These are phyloP conservation scores for Drosophila arizonae DNA, from an alignment of 1,140 invertebrate species.

Conservation along the genomic window DNA sequence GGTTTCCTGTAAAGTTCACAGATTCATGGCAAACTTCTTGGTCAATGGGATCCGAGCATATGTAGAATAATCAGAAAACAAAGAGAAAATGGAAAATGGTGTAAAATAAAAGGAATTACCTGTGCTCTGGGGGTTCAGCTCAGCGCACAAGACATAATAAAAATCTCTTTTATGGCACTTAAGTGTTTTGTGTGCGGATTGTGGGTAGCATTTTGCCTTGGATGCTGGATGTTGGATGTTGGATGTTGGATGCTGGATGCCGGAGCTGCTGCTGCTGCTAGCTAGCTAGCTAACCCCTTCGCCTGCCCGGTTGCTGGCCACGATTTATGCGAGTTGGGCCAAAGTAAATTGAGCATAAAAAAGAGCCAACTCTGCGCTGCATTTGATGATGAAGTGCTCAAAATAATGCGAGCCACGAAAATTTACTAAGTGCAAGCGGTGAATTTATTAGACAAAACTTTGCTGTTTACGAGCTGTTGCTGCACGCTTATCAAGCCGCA, in stretches of 20 bases:
- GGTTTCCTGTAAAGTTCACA: too few species aligned
- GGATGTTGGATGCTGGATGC: neutral
- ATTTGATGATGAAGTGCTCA: constrained; percentile 79
- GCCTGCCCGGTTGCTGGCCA: constrained; percentile 30
- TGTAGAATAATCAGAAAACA: constrained; percentile 10
- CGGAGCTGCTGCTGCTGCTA: constrained; percentile 17
- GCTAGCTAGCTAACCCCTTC: constrained; percentile 19
- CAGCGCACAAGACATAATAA: constrained; percentile 75
- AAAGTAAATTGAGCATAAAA: constrained; percentile 81
- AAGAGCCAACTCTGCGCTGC: constrained; percentile 61
- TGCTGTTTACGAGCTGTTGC: constrained; percentile 76
- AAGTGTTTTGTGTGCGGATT: constrained; percentile 78
- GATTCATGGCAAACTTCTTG: neutral
- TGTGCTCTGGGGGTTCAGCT: constrained; percentile 49
- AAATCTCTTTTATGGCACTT: constrained; percentile 81
- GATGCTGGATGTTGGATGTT: constrained; percentile 18
- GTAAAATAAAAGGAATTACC: constrained; percentile 38
- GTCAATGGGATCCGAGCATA: constrained; percentile 5
- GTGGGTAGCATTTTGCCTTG: constrained; percentile 79
- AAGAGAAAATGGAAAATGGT: constrained; percentile 29
- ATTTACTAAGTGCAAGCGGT: constrained; percentile 79
- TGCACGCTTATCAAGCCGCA: constrained; percentile 69
- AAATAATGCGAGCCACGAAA: constrained; percentile 71
- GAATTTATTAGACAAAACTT: constrained; percentile 80
- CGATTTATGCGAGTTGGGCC: constrained; percentile 78